Evolutionary conservation across 2,797 vertebrate species (phyloP), one percentile per base, ranked within the genome.

Genomic region (Malurus splendens): DNA sequence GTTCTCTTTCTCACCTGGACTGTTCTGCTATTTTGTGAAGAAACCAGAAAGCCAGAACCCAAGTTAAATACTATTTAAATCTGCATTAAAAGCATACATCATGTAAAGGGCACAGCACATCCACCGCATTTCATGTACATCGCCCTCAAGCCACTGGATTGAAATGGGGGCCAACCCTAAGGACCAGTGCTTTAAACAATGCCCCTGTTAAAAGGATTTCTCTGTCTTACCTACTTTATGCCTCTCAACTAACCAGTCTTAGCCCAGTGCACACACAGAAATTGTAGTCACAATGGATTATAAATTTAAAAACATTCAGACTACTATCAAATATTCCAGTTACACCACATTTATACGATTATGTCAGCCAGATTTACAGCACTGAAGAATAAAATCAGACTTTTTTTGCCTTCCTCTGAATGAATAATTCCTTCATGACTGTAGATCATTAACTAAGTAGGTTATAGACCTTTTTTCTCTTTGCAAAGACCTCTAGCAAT

Each of bases 371-470:
- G n/a, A 84, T 61, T 20, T n/a, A 55, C 3, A 55, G 39, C 15
- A 71, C 5, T 6, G 0, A 77, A 78, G 38, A 87, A 64, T 8
- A 2, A 89, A 68, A 82, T 66, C 36, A 30, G 22, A 14, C 48
- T 39, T 61, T 42, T 80, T 80, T 79, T 82, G 42, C 39, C 70
- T 33, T 81, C 25, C 41, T 81, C 51, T 59, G 20, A 90, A 73
- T 79, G 70, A 80, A 9, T 68, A 47, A 85, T 39, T 73, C 33
- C 17, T 81, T 86, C 39, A 42, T 4, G 6, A 59, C 14, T 57
- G 56, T 14, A 83, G 66, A 64, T 89, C 30, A 81, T 87, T 78
- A 83, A 79, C 72, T 68, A 64, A 70, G n/a, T 55, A 74, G 38
- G 50, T 59, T 56, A 36, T 1, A 50, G 38, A 30, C 1, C 42